Base-by-base conservation (phyloP, 2,888 invertebrate species). In the Cartodere bifasciata region DNA sequence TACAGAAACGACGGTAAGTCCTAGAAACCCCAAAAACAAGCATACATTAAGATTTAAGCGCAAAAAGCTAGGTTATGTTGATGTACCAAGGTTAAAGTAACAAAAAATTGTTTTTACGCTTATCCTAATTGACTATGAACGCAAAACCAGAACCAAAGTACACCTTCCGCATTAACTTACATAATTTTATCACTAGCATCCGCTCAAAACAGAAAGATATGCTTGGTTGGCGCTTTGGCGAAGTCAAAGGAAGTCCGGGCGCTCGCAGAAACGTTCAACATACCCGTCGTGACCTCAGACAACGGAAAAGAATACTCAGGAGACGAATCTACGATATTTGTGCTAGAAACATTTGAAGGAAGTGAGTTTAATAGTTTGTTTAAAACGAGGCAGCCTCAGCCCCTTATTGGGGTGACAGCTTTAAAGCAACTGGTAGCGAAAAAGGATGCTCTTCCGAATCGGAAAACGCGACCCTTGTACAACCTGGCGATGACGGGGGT, bases 401-500 rank as follows among this genome's bases (percentile, higher is more conserved):
- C 83, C 61, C 72, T 87, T 58, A 65, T 83, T 63, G 86, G 86
- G 32, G 81, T 84, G 42, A 77, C 82, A 42, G 85, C 85, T 44
- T 68, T 85, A 52, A 65, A 76, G 52, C 81, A 84, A 58, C 63
- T 83, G 52, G 76, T 78, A 36, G 70, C 72, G 47, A 73, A 72
- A 53, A 66, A 68, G 38, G 77, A 82, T 54, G 68, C 75, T 44
- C 64, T 87, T 46, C 79, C 83, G 29, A 68, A 75, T 49, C 76
- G 75, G 58, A 74, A 74, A 58, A 64, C 72, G 36, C 71, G 90
- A 39, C 92, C 92, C 35, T 70, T 90, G 52, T 92, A 80, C 64
- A 86, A 82, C 58, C 72, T 80, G 50, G 74, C 86, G 35, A 91
- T 94, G 90, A 72, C 75, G 47, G 85, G 86, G 40, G 75, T 85